Evolutionary conservation across 2,888 invertebrate species (phyloP).

Genomic region (Tenthredo amoena): DNA sequence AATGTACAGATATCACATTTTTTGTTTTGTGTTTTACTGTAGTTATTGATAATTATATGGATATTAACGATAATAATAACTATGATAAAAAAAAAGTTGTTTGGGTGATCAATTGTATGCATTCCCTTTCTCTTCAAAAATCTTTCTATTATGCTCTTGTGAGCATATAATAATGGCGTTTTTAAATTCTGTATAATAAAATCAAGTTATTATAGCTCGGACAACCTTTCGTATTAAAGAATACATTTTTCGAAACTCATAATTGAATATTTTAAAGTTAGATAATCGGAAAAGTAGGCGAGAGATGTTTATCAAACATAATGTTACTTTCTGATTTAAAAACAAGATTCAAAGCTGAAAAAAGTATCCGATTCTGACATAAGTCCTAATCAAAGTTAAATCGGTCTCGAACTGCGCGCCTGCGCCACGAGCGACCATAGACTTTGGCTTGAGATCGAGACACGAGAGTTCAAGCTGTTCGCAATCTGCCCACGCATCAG

Average conservation of each 20-base stretch:
- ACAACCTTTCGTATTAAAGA: not conserved
- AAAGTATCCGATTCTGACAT: not conserved
- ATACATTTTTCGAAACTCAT: not conserved
- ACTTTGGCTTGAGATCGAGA: not conserved
- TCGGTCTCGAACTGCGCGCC: not conserved
- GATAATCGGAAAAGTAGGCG: not conserved
- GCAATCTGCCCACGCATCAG: constrained; percentile 13
- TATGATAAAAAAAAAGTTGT: constrained; percentile 75
- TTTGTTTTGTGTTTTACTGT: constrained; percentile 79
- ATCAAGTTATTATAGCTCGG: not conserved
- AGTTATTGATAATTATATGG: constrained; percentile 78
- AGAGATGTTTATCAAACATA: not conserved
- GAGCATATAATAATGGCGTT: not conserved
- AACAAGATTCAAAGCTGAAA: not conserved
- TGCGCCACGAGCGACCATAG: not conserved
- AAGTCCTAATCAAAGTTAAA: not conserved
- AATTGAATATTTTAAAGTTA: not conserved
- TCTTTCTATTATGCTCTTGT: not conserved
- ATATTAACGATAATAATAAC: constrained; percentile 78
- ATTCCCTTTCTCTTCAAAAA: not conserved
- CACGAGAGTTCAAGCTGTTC: not conserved
- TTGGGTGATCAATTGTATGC: not conserved
- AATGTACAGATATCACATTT: constrained; percentile 78
- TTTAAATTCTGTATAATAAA: not conserved
- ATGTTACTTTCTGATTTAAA: not conserved